Base-by-base conservation (phyloP, 1,140 invertebrate species). In the Drosophila sulfurigaster region DNA sequence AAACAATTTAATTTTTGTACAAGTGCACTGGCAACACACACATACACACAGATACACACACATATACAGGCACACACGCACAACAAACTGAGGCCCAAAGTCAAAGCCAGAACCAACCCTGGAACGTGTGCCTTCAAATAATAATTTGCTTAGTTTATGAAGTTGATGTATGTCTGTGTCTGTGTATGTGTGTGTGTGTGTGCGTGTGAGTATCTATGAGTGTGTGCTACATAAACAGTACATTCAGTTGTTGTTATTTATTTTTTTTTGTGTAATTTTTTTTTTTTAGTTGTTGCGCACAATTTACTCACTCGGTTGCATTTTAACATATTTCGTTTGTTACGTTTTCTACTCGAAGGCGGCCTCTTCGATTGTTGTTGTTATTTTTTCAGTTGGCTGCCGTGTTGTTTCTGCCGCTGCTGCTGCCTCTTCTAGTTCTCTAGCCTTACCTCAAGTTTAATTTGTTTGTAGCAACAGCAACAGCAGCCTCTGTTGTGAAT, bases 131-230 rank as follows among this genome's bases (percentile, higher is more conserved):
- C 85, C 88, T 85, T 88, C 88, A 88, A 85, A 89, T 89, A 89
- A 89, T 89, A 89, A 89, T 89, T 89, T 89, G 85, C 85, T 89
- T 89, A 89, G 85, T 88, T 88, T 89, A 88, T 88, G 80, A 83
- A 83, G 85, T 86, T 38, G 32, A 77, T 59, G 48, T 62, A 45
- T 59, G 56, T 67, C 48, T 57, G 46, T 54, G 52, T 51, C 25
- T 67, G 63, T 67, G 58, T 67, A 41, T 43, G 60, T 45, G 58
- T 63, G 32, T 67, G 60, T 35, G 45, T 46, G 56, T 46, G 49
- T 49, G 57, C 68, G 52, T 75, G 60, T 75, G 67, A 66, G 63
- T 75, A 38, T 38, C 7, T 38, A 10, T 75, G 78, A 63, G 48
- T 76, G 67, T 76, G 63, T 75, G 82, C 82, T 86, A 86, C 82